Base-by-base conservation (phyloP, 2,888 invertebrate genomes). In the Bellardia bayeri region DNA sequence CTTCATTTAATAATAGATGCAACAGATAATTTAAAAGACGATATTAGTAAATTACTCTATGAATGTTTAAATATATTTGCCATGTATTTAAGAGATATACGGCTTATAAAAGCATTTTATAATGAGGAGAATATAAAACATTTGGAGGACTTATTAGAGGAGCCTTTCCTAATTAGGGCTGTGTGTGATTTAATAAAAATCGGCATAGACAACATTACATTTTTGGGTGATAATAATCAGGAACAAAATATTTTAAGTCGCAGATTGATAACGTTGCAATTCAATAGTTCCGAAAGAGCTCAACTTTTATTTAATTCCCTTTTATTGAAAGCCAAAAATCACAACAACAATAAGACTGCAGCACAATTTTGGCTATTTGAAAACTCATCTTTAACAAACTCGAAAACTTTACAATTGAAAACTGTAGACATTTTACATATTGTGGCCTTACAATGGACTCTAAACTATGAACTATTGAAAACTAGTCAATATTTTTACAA, bases 141-240 rank as follows among this genome's bases (percentile, higher is more conserved):
- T 83, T 90, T 94, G 88, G 91, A 92, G 84, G 92, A 93, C 54
- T 89, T 94, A 33, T 82, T 93, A 51, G 87, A 89, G 72, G 90
- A 92, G 63, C 92, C 93, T 5, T 91, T 91, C 49, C 82, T 94
- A 33, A 91, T 92, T 51, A 90, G 92, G n/a, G 90, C 90, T 30
- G 91, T 93, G 3, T 93, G 93, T 86, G 92, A 93, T 90, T 90
- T 94, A 45, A 92, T 94, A 58, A 93, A 92, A 85, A 93, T 93
- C 76, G 94, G 93, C 88, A 91, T 94, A 58, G 92, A 93, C 68
- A 93, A 93, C 81, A 91, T 91, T 33, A 91, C 92, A 68, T 92
- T 91, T 88, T 89, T 93, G 58, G 93, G 92, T 16, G 93, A 93
- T 68, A 92, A 91, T 51, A 89, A 84, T 37, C 91, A 90, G 61